Percentiles rank a stretch among this genome's conserved stretches.
These are phyloP conservation scores for Autographa pulchrina DNA, from an alignment of 2,888 invertebrate genomes.

Conservation along the genomic window DNA sequence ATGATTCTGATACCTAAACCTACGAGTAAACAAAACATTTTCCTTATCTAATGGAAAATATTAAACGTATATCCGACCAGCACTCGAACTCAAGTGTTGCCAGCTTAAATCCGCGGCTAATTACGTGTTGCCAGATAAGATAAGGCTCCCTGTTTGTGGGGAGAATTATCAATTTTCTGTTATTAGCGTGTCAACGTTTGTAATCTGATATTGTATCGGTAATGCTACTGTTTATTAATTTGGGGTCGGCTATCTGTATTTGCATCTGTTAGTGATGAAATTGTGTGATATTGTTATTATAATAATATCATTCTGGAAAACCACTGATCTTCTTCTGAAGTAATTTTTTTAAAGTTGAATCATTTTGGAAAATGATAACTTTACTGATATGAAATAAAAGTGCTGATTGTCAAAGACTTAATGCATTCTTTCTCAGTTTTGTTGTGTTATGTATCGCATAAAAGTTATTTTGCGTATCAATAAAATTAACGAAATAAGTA, in stretches of 20 bases:
- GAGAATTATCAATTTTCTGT: conserved; percentile 63
- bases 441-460: no score
- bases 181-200: conserved; percentile 67
- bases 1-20: neutral
- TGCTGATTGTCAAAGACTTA: no score
- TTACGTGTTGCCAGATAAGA: conserved; percentile 84
- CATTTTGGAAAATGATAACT: no score
- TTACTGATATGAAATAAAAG: no score
- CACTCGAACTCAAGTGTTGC: conserved; percentile 68
- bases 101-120: conserved; percentile 78
- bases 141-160: conserved; percentile 68
- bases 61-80: conserved; percentile 51
- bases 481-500: no score
- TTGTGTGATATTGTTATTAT: conserved; percentile 13
- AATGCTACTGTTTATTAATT: conserved; percentile 82
- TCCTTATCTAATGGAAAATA: conserved; percentile 40
- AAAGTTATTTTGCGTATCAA: no score
- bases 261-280: conserved; percentile 41
- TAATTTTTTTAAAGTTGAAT: no score
- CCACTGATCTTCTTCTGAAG: neutral
- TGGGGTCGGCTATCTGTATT: conserved; percentile 60
- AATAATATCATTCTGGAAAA: conserved; percentile 3
- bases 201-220: conserved; percentile 55
- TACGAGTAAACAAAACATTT: neutral
- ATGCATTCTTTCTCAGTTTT: no score